Percentiles rank a stretch among this genome's conserved stretches.
Conservation (phyloP, 2,113 vertebrate genomes). For the Scophthalmus maximus region DNA sequence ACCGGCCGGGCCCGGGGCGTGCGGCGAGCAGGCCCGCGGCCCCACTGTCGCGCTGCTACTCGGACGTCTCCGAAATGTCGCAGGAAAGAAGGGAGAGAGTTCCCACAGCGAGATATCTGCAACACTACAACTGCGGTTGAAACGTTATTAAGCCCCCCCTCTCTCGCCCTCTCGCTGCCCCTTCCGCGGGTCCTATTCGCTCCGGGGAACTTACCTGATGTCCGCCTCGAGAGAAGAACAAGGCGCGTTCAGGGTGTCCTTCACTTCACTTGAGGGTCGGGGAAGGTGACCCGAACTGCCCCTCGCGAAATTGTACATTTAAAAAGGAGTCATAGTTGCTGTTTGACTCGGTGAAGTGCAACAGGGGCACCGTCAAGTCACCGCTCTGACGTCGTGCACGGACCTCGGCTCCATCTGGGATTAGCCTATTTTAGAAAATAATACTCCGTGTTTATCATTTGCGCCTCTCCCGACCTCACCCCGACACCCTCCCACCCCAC, state of each 20-base stretch:
- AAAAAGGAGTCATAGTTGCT: no score
- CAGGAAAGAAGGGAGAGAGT: not conserved
- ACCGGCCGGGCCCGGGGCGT: slow-evolving; percentile 47
- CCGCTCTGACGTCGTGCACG: not conserved
- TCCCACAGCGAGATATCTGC: no score
- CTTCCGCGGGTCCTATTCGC: slow-evolving; percentile 60
- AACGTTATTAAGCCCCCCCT: slow-evolving; percentile 40
- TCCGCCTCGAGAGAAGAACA: slow-evolving; percentile 2
- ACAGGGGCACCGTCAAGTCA: not conserved
- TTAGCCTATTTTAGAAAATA: slow-evolving; percentile 8
- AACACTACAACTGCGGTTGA: no score
- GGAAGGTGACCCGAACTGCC: not conserved
- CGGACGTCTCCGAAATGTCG: slow-evolving; percentile 27
- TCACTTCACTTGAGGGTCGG: no score
- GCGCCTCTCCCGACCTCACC: no score
- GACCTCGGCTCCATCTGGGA: not conserved
- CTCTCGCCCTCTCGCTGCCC: slow-evolving; percentile 13
- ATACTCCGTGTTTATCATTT: not conserved
- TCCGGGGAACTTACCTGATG: slow-evolving; percentile 36
- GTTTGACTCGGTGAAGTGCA: not conserved
- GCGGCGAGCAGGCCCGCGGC: not conserved
- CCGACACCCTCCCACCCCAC: not conserved
- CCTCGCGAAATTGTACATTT: no score
- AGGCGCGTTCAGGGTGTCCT: no score
- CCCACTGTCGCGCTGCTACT: slow-evolving; percentile 25